Evolutionary conservation across 2,797 vertebrate genomes (phyloP).

Genomic region (Holocentrus rufus): DNA sequence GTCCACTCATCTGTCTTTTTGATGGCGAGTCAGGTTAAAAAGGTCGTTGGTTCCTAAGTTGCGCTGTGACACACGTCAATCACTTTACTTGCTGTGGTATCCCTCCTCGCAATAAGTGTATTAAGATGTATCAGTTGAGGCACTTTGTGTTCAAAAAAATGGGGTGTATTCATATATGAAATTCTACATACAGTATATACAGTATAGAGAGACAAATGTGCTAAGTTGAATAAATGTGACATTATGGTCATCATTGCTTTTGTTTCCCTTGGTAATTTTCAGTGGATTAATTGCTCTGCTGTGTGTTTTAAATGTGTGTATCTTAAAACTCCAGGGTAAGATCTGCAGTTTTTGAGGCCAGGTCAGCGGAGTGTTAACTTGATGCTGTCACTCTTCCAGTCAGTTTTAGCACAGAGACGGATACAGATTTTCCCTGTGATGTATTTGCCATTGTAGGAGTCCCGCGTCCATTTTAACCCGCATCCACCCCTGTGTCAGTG

Average conservation of each 20-base stretch:
- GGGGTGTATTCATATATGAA: conserved; percentile 75
- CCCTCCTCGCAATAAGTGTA: conserved; percentile 83
- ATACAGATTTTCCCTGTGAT: conserved; percentile 44
- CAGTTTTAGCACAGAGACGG: conserved; percentile 55
- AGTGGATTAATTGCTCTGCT: conserved; percentile 72
- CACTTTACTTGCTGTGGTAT: conserved; percentile 76
- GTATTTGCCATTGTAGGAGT: conserved; percentile 66
- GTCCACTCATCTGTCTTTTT: conserved; percentile 75
- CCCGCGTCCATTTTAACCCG: conserved; percentile 43
- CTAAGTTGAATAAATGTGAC: conserved; percentile 78
- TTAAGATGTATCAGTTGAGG: conserved; percentile 84
- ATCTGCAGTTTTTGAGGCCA: conserved; percentile 54
- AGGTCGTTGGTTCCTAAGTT: conserved; percentile 75
- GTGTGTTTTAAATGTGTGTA: conserved; percentile 61
- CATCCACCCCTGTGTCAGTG: conserved; percentile 57
- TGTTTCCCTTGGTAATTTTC: conserved; percentile 73
- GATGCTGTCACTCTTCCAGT: conserved; percentile 58
- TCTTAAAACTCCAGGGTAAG: conserved; percentile 59
- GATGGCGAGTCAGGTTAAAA: conserved; percentile 73
- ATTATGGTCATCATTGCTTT: conserved; percentile 76
- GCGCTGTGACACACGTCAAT: conserved; percentile 72
- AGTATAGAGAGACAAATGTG: conserved; percentile 75
- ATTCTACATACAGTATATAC: conserved; percentile 69
- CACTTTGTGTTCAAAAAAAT: conserved; percentile 79
- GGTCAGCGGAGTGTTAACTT: conserved; percentile 44